phyloP scores from a whole-genome alignment of 2,113 vertebrate genomes.

The Cephalophus harveyi region DNA sequence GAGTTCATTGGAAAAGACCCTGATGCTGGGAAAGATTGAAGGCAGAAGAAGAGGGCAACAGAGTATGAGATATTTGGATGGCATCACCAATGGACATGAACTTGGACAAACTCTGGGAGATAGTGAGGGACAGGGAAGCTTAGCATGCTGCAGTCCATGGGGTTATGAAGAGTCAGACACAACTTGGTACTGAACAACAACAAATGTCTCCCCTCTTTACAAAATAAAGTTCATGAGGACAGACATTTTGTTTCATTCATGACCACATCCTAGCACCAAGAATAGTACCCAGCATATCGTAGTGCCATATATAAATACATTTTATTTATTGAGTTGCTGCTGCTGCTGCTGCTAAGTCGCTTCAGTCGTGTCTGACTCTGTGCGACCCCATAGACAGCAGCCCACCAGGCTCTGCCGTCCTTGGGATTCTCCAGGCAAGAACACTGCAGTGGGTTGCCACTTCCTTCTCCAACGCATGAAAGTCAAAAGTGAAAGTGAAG shows the following conservation, averaged over 20 bases:
- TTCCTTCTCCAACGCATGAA: too few relatives aligned
- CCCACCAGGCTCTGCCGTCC: too few relatives aligned
- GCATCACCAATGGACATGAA: not conserved
- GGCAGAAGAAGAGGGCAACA: not conserved
- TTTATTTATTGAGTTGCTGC: not conserved
- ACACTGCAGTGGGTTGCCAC: too few relatives aligned
- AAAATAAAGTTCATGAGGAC: not conserved
- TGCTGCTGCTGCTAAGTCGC: too few relatives aligned
- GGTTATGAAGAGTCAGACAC: not conserved
- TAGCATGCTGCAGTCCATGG: not conserved
- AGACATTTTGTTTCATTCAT: not conserved
- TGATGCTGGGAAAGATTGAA: not conserved
- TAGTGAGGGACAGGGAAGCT: not conserved
- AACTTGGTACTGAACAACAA: not conserved
- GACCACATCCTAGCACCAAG: not conserved
- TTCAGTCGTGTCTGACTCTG: too few relatives aligned
- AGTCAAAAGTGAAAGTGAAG: too few relatives aligned
- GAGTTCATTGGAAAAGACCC: not conserved
- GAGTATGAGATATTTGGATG: not conserved
- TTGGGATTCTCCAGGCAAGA: too few relatives aligned
- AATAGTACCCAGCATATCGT: not conserved
- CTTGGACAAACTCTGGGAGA: not conserved
- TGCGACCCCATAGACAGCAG: too few relatives aligned
- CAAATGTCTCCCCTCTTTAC: not conserved
- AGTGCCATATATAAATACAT: not conserved